Conservation (phyloP, 2,797 vertebrate genomes). For the Bucorvus abyssinicus region DNA sequence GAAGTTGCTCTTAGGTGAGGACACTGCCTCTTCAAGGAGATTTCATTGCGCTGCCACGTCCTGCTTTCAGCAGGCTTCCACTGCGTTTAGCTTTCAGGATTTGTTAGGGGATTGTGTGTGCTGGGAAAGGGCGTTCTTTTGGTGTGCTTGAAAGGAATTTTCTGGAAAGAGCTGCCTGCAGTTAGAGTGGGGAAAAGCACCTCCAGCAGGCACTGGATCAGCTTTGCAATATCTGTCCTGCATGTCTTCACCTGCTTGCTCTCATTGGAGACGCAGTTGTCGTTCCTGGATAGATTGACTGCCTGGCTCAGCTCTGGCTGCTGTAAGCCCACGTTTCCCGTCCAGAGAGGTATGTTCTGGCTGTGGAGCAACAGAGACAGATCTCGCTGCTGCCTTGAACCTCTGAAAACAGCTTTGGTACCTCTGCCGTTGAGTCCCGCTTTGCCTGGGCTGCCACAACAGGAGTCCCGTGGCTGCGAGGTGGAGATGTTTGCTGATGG, state of each 20-base stretch:
- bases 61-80: background rate
- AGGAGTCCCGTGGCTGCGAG: background rate
- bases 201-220: background rate
- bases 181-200: background rate
- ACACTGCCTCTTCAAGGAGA: background rate
- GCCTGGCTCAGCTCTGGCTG: background rate
- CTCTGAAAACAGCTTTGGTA: background rate
- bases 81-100: background rate
- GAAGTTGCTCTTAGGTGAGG: background rate
- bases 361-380: background rate
- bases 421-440: rapidly evolving
- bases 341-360: background rate
- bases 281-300: background rate
- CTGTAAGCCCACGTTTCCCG: background rate
- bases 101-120: background rate
- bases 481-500: rapidly evolving
- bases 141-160: background rate
- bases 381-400: background rate
- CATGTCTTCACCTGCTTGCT: background rate
- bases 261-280: background rate
- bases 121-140: background rate
- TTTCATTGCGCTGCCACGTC: rapidly evolving
- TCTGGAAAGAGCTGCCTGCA: background rate
- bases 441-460: background rate
- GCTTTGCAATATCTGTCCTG: background rate